phyloP scores from a whole-genome alignment of 2,888 invertebrate species.

The Troides oblongomaculatus region DNA sequence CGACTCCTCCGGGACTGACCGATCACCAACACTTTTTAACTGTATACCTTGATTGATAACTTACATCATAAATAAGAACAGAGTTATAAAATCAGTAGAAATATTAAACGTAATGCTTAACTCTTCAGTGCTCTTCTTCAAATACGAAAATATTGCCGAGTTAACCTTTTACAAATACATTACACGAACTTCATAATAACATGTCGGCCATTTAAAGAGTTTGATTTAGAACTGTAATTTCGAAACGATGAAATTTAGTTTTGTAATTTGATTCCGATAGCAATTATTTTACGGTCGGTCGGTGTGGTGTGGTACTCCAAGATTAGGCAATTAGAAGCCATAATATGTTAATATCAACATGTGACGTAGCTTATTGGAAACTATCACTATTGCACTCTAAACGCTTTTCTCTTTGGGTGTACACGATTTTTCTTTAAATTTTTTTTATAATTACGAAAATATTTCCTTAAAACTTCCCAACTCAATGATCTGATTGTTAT shows the following conservation, averaged over 20 bases:
- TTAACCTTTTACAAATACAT: constrained; percentile 14
- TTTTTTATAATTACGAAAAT: no score
- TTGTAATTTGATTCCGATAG: constrained; percentile 24
- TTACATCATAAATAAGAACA: neutral
- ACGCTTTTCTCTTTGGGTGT: neutral
- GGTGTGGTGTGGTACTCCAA: constrained; percentile 8
- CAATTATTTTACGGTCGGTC: constrained; percentile 26
- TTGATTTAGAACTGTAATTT: constrained; percentile 29
- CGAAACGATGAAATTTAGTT: constrained; percentile 28
- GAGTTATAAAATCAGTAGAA: neutral
- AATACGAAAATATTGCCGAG: constrained; percentile 3
- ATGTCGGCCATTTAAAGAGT: constrained; percentile 17
- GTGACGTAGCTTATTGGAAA: constrained; percentile 2
- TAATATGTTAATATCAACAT: constrained; percentile 27
- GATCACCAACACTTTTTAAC: neutral
- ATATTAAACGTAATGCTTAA: neutral
- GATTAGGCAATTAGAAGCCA: constrained; percentile 23
- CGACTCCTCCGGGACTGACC: neutral
- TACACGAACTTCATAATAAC: constrained; percentile 20
- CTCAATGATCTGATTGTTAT: no score
- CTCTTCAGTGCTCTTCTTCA: neutral
- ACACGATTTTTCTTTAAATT: no score
- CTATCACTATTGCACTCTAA: constrained; percentile 3
- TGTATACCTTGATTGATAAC: neutral
- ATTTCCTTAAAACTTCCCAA: no score